A percentile compares a stretch with the other conserved stretches of the same genome.
Conservation (phyloP, 2,797 vertebrate species). For the Myiothlypis chrysogaster region DNA sequence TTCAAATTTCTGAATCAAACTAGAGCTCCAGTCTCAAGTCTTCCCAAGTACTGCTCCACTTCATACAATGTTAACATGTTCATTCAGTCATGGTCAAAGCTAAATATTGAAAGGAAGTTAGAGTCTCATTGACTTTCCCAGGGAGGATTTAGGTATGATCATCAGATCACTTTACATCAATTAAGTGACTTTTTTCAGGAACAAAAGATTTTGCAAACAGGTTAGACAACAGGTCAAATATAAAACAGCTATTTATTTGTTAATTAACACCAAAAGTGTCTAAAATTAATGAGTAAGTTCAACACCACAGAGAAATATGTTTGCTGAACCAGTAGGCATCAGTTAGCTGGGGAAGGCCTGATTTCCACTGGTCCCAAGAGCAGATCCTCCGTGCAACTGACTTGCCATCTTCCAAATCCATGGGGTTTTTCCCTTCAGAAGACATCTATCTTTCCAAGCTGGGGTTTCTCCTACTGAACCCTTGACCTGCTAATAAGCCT, state of each 20-base stretch:
- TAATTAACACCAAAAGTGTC: neutral
- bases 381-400: neutral
- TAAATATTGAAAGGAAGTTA: neutral
- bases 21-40: neutral
- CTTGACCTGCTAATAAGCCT: neutral
- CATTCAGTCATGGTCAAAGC: neutral
- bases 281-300: neutral
- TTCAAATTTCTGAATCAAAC: neutral
- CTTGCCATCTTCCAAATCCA: neutral
- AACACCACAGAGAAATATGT: neutral
- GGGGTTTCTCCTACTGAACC: neutral
- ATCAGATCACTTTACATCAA: neutral
- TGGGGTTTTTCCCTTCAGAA: accelerated
- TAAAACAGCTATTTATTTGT: neutral
- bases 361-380: neutral
- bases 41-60: neutral
- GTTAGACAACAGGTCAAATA: neutral
- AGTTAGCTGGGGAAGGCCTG: neutral
- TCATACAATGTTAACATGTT: neutral
- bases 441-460: neutral
- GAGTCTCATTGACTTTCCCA: neutral
- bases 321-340: neutral
- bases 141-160: neutral
- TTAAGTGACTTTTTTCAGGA: neutral
- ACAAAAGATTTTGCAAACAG: neutral